Evolutionary conservation across 2,888 invertebrate species (phyloP).

Genomic region (Halocaridina rubra): DNA sequence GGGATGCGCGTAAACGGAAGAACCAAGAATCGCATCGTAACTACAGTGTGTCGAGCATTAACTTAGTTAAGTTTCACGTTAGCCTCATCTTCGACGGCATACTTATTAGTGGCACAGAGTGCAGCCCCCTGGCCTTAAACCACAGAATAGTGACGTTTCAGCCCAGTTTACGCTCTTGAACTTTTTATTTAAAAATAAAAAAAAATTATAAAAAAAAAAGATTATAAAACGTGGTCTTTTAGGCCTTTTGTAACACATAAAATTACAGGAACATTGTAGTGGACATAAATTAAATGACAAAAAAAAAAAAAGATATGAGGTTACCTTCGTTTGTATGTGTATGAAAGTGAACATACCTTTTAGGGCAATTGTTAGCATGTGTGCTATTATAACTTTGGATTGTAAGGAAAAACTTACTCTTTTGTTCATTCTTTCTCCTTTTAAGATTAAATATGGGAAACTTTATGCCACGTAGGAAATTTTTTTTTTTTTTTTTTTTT

Average conservation of each 20-base stretch:
- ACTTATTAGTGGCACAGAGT: neutral
- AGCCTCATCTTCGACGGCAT: no score
- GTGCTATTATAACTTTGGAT: slow-evolving; percentile 49
- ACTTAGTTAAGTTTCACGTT: no score
- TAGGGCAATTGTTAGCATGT: slow-evolving; percentile 58
- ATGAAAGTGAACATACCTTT: slow-evolving; percentile 53
- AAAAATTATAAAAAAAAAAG: slow-evolving; percentile 15
- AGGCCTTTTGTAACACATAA: slow-evolving; percentile 56
- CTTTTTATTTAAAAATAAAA: slow-evolving; percentile 24
- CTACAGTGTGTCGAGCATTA: no score
- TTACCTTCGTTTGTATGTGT: slow-evolving; percentile 56
- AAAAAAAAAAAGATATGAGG: slow-evolving; percentile 40
- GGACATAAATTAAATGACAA: slow-evolving; percentile 36
- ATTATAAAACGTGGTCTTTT: no score
- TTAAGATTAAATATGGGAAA: neutral
- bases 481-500: no score
- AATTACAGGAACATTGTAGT: slow-evolving; percentile 57
- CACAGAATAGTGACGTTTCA: slow-evolving; percentile 33
- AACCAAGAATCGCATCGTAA: no score
- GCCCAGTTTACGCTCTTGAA: slow-evolving; percentile 55
- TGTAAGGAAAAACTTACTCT: slow-evolving; percentile 26
- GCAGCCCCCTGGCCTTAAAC: slow-evolving; percentile 29
- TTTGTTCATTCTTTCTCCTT: neutral
- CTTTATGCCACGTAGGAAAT: neutral
- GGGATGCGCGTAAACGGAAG: no score